Evolutionary conservation across 2,113 vertebrate species (phyloP).

Genomic region (Lophochroa leadbeateri): DNA sequence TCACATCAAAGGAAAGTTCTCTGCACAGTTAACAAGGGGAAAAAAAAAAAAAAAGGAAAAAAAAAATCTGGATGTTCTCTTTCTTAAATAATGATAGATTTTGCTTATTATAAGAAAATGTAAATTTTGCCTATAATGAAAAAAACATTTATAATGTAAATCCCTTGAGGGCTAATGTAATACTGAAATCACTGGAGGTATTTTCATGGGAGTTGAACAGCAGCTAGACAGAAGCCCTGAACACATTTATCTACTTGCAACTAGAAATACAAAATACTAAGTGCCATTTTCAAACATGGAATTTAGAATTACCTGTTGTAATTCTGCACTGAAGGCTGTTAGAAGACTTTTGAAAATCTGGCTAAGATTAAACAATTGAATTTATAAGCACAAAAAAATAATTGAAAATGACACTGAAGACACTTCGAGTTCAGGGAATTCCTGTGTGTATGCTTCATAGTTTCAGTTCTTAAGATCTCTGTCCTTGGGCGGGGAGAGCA

Average conservation of each 20-base stretch:
- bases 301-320: not conserved
- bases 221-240: not conserved
- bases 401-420: not conserved
- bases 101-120: not conserved
- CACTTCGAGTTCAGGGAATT: not conserved
- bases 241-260: not conserved
- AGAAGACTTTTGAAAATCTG: not conserved
- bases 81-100: not conserved
- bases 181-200: not conserved
- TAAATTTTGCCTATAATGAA: not conserved
- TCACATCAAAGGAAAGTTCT: conserved; percentile 28
- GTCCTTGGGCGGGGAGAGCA: not conserved
- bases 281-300: not conserved
- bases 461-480: not conserved
- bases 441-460: not conserved
- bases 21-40: not conserved
- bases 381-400: not conserved
- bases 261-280: not conserved
- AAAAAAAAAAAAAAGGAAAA: too few relatives aligned
- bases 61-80: not conserved
- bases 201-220: not conserved
- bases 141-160: not conserved
- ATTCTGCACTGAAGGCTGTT: not conserved
- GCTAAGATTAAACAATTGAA: not conserved
- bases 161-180: not conserved